Evolutionary conservation across 1,140 invertebrate species (phyloP).

Genomic region (Aphelenchoides fujianensis): DNA sequence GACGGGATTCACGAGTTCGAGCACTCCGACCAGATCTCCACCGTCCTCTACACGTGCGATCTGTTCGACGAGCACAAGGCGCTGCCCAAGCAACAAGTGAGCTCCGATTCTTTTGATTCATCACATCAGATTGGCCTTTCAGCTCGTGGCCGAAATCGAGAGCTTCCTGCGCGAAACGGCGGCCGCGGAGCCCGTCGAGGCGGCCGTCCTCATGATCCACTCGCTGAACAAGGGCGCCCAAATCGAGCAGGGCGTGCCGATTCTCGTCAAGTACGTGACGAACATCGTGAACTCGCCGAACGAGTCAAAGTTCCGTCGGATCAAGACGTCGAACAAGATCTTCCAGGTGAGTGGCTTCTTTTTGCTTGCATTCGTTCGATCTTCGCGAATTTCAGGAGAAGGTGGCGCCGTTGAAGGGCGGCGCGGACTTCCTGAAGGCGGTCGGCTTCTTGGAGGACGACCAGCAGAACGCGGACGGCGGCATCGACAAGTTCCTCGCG

Average conservation of each 20-base stretch:
- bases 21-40: slow-evolving; percentile 14
- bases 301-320: slow-evolving; percentile 37
- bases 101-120: slow-evolving; percentile 22
- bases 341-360: slow-evolving; percentile 6
- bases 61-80: slow-evolving; percentile 39
- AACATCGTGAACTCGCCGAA: slow-evolving; percentile 35
- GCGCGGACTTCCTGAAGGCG: slow-evolving; percentile 36
- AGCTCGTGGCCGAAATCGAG: slow-evolving; percentile 40
- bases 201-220: slow-evolving; percentile 35
- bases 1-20: slow-evolving; percentile 10
- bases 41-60: slow-evolving; percentile 41
- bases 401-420: slow-evolving; percentile 36
- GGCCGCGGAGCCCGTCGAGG: slow-evolving; percentile 29
- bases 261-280: slow-evolving; percentile 37
- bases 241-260: slow-evolving; percentile 25
- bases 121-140: slow-evolving; percentile 14
- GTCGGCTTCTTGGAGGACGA: slow-evolving; percentile 34
- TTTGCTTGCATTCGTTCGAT: background rate
- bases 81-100: slow-evolving; percentile 45
- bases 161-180: slow-evolving; percentile 26
- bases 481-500: slow-evolving; percentile 26
- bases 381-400: slow-evolving; percentile 41
- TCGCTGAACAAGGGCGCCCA: slow-evolving; percentile 31
- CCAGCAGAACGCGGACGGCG: background rate
- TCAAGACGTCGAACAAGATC: slow-evolving; percentile 35